Conservation (phyloP, 2,797 vertebrate genomes). For the Capromys pilorides region DNA sequence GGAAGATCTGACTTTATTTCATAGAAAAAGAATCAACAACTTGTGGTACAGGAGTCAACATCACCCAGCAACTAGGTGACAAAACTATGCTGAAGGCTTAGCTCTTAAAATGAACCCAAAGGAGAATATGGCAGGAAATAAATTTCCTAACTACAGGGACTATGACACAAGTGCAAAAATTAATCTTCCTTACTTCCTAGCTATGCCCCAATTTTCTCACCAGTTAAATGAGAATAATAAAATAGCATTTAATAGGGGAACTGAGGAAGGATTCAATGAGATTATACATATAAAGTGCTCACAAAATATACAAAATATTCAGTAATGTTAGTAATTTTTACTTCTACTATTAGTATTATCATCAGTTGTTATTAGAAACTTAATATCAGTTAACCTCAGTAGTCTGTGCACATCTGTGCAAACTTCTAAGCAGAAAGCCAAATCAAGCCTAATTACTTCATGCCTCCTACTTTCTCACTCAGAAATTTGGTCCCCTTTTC, state of each 20-base stretch:
- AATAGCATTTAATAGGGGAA: not conserved
- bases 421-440: not conserved
- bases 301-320: not conserved
- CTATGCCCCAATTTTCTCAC: not conserved
- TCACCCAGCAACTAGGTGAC: too few species aligned
- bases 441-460: not conserved
- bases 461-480: not conserved
- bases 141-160: not conserved
- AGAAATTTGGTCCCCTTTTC: not conserved
- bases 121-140: not conserved
- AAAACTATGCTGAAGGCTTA: not conserved
- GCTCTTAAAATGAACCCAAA: not conserved
- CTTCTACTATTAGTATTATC: not conserved
- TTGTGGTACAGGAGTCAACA: not conserved
- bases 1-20: not conserved
- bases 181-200: not conserved
- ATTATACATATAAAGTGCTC: not conserved
- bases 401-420: not conserved
- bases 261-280: not conserved
- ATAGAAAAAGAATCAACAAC: not conserved
- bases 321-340: not conserved
- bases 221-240: not conserved
- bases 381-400: not conserved
- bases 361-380: not conserved
- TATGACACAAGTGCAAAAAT: not conserved